A percentile compares a stretch with the other conserved stretches of the same genome.
phyloP scores from a whole-genome alignment of 2,888 invertebrate species.

The Drosophila kambysellisi region DNA sequence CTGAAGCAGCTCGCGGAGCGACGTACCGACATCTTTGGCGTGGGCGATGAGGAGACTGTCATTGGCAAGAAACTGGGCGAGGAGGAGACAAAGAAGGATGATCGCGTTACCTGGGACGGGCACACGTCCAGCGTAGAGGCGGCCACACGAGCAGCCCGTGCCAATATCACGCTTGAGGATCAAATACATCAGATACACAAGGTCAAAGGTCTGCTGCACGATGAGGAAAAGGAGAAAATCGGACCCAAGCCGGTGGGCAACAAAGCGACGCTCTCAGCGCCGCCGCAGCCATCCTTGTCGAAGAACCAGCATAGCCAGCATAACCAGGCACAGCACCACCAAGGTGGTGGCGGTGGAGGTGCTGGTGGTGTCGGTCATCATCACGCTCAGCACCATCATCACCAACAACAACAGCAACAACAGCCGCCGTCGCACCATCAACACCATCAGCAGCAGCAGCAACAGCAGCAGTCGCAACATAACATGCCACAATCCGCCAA shows the following conservation, averaged over 20 bases:
- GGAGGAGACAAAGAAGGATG: constrained; percentile 93
- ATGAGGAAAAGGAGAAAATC: constrained; percentile 98
- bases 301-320: constrained; percentile 56
- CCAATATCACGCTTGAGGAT: constrained; percentile 97
- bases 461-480: constrained; percentile 63
- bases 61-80: constrained; percentile 99
- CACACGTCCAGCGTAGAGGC: constrained; percentile 98
- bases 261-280: constrained; percentile 82
- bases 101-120: constrained; percentile 99
- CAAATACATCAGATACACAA: constrained; percentile 99
- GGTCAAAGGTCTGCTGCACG: constrained; percentile 95
- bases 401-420: constrained; percentile 37
- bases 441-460: constrained; percentile 56
- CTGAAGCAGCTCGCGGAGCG: constrained; percentile 98
- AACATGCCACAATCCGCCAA: constrained; percentile 78
- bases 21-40: constrained; percentile 99
- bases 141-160: constrained; percentile 96
- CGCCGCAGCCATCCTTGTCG: constrained; percentile 80
- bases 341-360: constrained; percentile 35
- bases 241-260: constrained; percentile 92
- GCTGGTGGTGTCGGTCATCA: constrained; percentile 56
- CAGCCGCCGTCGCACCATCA: constrained; percentile 37
- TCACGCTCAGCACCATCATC: constrained; percentile 69
- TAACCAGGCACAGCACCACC: constrained; percentile 64
- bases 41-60: constrained; percentile 98